Conservation (phyloP, 2,888 invertebrate genomes). For the Hermodice carunculata region DNA sequence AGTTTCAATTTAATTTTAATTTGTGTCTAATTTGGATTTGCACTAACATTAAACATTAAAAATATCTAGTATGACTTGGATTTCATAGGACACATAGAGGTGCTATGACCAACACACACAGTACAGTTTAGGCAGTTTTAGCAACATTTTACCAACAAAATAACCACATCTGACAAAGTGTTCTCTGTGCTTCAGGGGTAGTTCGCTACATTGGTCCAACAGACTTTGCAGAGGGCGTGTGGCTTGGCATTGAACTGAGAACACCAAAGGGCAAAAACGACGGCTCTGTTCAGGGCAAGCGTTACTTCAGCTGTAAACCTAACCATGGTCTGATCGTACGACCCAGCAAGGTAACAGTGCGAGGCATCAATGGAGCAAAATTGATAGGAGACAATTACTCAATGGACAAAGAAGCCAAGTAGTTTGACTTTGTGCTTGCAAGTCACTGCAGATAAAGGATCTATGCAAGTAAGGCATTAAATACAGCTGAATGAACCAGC, state of each 20-base stretch:
- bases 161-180: neutral
- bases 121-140: no score
- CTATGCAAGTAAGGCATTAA: no score
- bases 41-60: no score
- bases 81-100: neutral
- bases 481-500: no score
- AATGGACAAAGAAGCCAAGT: no score
- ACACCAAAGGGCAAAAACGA: conserved; percentile 69
- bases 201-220: conserved; percentile 70
- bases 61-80: no score
- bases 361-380: conserved; percentile 72
- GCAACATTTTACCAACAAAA: no score
- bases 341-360: conserved; percentile 68
- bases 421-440: no score
- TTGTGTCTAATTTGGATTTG: no score
- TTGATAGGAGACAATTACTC: conserved; percentile 50
- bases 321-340: conserved; percentile 68
- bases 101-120: no score
- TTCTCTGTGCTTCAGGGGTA: conserved; percentile 51
- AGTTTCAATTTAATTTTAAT: no score
- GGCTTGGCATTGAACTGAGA: conserved; percentile 72
- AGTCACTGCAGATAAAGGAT: no score
- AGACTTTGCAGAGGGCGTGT: conserved; percentile 72
- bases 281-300: conserved; percentile 65
- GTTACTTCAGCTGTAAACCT: conserved; percentile 65